These are phyloP conservation scores for Labia minor DNA, from an alignment of 2,888 invertebrate species.

Conservation along the genomic window DNA sequence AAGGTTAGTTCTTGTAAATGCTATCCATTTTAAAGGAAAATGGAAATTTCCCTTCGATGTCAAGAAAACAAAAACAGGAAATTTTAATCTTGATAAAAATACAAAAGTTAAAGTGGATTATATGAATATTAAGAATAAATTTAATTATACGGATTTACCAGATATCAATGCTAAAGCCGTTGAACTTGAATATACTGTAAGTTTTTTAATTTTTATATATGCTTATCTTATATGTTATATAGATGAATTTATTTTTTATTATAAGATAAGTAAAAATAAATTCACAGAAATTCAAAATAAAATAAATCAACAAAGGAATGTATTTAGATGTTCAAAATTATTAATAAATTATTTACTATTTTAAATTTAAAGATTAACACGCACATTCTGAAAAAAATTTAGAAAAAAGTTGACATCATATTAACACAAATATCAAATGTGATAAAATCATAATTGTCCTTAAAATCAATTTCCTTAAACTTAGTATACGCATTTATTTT, in stretches of 20 bases:
- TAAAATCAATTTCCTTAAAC: no score
- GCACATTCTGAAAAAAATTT: no score
- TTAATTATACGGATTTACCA: slow-evolving; percentile 51
- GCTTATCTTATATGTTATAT: no score
- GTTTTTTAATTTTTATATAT: slow-evolving; percentile 26
- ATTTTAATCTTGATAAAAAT: slow-evolving; percentile 48
- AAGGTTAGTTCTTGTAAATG: slow-evolving; percentile 59
- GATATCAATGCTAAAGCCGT: slow-evolving; percentile 58
- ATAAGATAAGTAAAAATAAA: no score
- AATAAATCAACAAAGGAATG: no score
- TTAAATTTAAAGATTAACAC: slow-evolving; percentile 15
- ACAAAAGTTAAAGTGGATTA: slow-evolving; percentile 43
- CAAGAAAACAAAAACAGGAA: slow-evolving; percentile 45
- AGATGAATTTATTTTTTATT: not conserved
- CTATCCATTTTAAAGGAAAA: slow-evolving; percentile 68
- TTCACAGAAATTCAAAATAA: no score
- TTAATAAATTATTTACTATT: not conserved
- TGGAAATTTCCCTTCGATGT: slow-evolving; percentile 62
- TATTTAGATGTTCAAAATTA: not conserved
- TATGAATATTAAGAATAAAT: slow-evolving; percentile 58
- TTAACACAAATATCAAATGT: no score
- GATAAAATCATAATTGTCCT: no score
- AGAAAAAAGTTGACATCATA: no score
- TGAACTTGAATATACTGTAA: slow-evolving; percentile 60
- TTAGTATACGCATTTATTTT: no score